Evolutionary conservation across 2,888 invertebrate species (phyloP).

Genomic region (Polydrusus cervinus): DNA sequence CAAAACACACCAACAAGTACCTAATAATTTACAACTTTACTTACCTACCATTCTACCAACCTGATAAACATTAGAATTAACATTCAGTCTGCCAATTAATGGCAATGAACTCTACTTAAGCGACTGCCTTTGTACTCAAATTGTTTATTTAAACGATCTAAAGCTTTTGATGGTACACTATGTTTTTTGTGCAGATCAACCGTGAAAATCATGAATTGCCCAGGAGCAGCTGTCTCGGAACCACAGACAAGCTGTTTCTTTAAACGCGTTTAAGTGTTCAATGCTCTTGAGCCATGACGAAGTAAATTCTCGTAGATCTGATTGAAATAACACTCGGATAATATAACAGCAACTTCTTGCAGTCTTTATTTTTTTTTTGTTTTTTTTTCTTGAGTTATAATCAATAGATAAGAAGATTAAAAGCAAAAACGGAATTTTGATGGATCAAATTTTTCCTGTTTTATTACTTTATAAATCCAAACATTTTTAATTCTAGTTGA

Average conservation of each 20-base stretch:
- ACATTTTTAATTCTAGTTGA: no score
- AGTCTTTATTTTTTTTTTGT: neutral
- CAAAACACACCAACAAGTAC: no score
- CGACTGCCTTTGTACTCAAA: neutral
- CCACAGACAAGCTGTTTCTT: constrained; percentile 22
- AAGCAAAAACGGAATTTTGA: no score
- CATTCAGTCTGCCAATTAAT: neutral
- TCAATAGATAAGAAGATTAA: no score
- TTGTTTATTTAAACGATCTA: constrained; percentile 23
- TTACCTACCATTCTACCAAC: neutral
- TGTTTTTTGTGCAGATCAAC: constrained; percentile 23
- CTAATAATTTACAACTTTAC: no score
- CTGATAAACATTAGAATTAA: neutral
- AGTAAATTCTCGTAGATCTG: neutral
- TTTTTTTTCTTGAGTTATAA: neutral
- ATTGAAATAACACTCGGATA: neutral
- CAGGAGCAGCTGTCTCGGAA: constrained; percentile 20
- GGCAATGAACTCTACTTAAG: constrained; percentile 7
- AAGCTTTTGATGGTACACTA: constrained; percentile 7
- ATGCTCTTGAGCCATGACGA: neutral
- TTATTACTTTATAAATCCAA: no score
- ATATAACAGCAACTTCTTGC: neutral
- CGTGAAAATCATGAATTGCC: constrained; percentile 24
- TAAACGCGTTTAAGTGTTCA: constrained; percentile 1
- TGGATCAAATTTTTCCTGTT: no score